Percentiles rank a stretch among this genome's conserved stretches.
Evolutionary conservation across 2,797 vertebrate genomes (phyloP).

Genomic region (Scarus forsteni): DNA sequence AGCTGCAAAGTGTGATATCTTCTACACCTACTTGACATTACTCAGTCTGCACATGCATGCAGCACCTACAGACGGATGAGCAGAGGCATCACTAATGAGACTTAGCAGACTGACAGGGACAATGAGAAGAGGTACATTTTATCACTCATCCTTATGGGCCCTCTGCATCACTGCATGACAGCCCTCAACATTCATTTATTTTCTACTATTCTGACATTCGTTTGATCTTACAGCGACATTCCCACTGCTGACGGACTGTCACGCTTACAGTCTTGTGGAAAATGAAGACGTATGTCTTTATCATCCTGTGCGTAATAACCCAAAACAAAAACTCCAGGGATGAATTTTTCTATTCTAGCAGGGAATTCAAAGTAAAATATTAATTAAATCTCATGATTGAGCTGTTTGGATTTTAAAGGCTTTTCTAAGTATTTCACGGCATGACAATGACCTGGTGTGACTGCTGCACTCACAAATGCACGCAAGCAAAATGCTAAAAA

Average conservation of each 20-base stretch:
- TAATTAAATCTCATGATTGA: slow-evolving; percentile 44
- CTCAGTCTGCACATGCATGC: slow-evolving; percentile 26
- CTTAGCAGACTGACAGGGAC: slow-evolving; percentile 50
- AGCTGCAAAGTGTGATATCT: neutral
- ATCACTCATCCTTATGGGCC: slow-evolving; percentile 42
- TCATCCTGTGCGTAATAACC: slow-evolving; percentile 32
- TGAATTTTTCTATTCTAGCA: slow-evolving; percentile 36
- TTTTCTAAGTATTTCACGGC: neutral
- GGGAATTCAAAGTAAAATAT: slow-evolving; percentile 47
- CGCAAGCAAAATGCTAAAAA: no score
- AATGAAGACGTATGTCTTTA: slow-evolving; percentile 16
- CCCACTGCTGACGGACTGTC: neutral
- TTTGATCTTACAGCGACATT: slow-evolving; percentile 25
- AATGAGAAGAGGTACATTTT: slow-evolving; percentile 39
- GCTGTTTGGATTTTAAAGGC: slow-evolving; percentile 31
- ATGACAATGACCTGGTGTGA: slow-evolving; percentile 3
- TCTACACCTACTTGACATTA: slow-evolving; percentile 28
- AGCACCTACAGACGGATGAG: slow-evolving; percentile 38
- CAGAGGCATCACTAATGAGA: slow-evolving; percentile 29
- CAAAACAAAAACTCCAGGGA: slow-evolving; percentile 29
- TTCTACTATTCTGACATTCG: slow-evolving; percentile 15
- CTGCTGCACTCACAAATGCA: no score
- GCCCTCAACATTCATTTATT: slow-evolving; percentile 28
- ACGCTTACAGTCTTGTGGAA: slow-evolving; percentile 23
- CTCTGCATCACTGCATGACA: slow-evolving; percentile 32